Base-by-base conservation (phyloP, 2,797 vertebrate genomes). In the Intellagama lesueurii region DNA sequence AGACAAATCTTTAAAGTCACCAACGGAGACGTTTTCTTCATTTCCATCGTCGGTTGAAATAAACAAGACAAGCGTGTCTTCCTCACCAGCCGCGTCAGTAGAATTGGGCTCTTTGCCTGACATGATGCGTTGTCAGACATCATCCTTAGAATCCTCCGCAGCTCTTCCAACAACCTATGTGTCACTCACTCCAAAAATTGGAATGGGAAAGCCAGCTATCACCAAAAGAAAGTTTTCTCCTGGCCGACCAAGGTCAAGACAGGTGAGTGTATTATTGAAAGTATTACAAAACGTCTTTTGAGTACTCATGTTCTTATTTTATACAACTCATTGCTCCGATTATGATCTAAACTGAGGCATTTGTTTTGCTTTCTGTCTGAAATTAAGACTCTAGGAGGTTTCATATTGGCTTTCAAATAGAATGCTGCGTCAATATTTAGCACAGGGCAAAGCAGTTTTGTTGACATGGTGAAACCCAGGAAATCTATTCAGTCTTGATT, bases 151-250 rank as follows among this genome's bases (percentile, higher is more conserved):
- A 85, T 93, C 96, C 68, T 24, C 96, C 91, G 91, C 93, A 17
- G 88, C 97, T 89, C 96, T 98, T 96, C 97, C 98, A 88, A 96
- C 98, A 17, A 98, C 98, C 6, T 98, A 98, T 81, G 97, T 99
- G 96, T 97, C 98, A 40, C 97, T 99, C 94, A 98, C 98, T 94
- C 98, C 98, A 83, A 99, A 99, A 97, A 99, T 99, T 35, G 98
- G 99, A 95, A 99, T 99, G 98, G 99, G 99, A 60, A 99, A 99
- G 93, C 99, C 99, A 75, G 98, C 98, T 94, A 99, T 99, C 96
- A 98, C 98, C 94, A 99, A 99, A 97, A 98, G 98, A 94, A 99
- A 99, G 91, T 99, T 99, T 94, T 99, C 98, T 92, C 98, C 99
- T 11, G 99, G 99, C 35, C 98, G 98, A 93, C 99, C 99, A 68